Evolutionary conservation across 2,888 invertebrate genomes (phyloP), one percentile per base, ranked within the genome.

Genomic region (Adineta ricciae): DNA sequence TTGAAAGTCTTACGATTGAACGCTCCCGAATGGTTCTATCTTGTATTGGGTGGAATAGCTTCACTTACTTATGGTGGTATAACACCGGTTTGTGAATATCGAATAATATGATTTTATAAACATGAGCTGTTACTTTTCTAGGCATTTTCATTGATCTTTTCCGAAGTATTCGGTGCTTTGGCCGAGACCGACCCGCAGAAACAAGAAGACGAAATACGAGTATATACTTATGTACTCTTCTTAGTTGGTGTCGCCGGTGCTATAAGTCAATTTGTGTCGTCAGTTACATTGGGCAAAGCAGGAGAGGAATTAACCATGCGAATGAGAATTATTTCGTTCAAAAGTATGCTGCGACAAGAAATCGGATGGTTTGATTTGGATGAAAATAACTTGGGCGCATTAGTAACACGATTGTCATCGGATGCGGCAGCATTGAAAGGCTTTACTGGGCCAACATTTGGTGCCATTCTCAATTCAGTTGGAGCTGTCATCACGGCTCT

Each of bases 381-480:
- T 38, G 56, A 84, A 56, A 52, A 84, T 56, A 41, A 54, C 16
- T 14, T 56, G 1, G 84, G 84, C n/a, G 56, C 54, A 56, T 50
- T 84, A 38, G 41, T 54, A 19, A 56, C 84, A 36, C 27, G 54
- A n/a, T 19, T 84, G 0, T 56, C 54, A 41, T 24, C 36, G 1
- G 84, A 84, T 56, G 54, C 84, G 16, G 1, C 56, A 27, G 4
- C 56, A 32, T n/a, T 84, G 11, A 54, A 52, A 41, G 56, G 84
- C 2, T 32, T 56, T 19, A 90, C 91, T n/a, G 91, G 91, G 72
- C 88, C 89, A 56, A 88, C 91, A 36, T 88, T 91, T 21, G 90
- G 90, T 8, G 89, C 89, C 9, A 88, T 91, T 16, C 87, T 91
- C 83, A 88, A 89, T 84, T 88, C 90, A 1, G n/a, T 90, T 21